Evolutionary conservation across 2,797 vertebrate genomes (phyloP), one percentile per base, ranked within the genome.

Genomic region (Coilia nasus): DNA sequence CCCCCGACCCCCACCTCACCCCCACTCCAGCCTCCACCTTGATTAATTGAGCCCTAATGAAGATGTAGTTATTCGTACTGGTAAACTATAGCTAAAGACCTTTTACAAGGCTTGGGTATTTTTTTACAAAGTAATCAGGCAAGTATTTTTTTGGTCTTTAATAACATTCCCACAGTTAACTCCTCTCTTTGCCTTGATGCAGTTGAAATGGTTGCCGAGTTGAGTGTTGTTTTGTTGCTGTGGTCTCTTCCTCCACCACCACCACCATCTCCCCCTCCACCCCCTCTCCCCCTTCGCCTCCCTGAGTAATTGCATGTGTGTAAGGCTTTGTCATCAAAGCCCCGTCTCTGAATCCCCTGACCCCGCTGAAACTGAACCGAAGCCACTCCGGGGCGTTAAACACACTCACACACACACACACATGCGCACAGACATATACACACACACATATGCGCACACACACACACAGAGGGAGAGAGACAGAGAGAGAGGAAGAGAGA

Each of bases 111-210:
- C 31, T 54, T 54, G 50, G 50, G 2, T 0, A 19, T 78, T 75
- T 75, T 78, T 78, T 78, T 78, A 10, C 71, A 21, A 78, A 41
- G 71, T 78, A 78, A 44, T 78, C 71, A 78, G 31, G 71, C 46
- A 82, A 82, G 54, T n/a, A 50, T 82, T 50, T 81, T 47, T 82
- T 28, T n/a, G 64, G 44, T 85, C 56, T 46, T 31, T 41, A 78
- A 78, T 78, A 78, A 78, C 71, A 78, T 78, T 78, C 71, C 71
- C 71, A 78, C 71, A 78, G 71, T 78, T 78, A 44, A 78, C 71
- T 78, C 71, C 71, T 78, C 15, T 85, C 82, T 81, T 50, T 83
- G 84, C 82, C 87, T 84, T 87, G 47, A 86, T 82, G 47, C 56
- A 71, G 80, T 80, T 41, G 83, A 85, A 88, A 86, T 78, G 71